Conservation (phyloP, 2,113 vertebrate species). For the Naja naja region DNA sequence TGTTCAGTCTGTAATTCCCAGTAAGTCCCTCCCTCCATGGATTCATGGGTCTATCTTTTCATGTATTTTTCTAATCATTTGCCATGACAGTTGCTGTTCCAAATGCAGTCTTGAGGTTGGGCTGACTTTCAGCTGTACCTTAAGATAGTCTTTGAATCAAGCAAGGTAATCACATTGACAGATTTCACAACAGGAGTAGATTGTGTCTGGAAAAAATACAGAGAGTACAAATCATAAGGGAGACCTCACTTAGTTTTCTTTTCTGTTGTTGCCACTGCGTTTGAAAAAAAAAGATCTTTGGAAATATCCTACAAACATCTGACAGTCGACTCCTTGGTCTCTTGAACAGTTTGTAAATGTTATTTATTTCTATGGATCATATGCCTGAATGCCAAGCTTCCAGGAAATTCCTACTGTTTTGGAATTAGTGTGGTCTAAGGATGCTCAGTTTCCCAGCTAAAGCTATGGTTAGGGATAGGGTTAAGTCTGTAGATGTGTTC, state of each 20-base stretch:
- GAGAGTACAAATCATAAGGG: background rate
- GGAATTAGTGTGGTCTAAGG: background rate
- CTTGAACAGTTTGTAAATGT: background rate
- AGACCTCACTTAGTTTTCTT: background rate
- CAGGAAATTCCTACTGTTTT: background rate
- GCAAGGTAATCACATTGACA: background rate
- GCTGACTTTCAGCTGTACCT: background rate
- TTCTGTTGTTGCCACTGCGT: background rate
- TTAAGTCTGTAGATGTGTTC: background rate
- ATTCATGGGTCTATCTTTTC: background rate
- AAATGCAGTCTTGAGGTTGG: background rate
- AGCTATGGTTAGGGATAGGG: background rate
- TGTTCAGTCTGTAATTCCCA: background rate
- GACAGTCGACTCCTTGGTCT: background rate
- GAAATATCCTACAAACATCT: background rate
- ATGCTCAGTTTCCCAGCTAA: background rate
- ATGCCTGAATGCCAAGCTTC: background rate
- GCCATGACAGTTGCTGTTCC: background rate
- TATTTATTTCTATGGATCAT: background rate
- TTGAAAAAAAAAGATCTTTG: background rate
- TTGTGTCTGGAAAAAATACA: background rate
- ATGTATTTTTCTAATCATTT: slow-evolving; percentile 8
- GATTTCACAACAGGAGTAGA: background rate
- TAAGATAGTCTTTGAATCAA: background rate
- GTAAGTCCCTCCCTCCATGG: background rate